These are phyloP conservation scores for Anhinga rufa DNA, from an alignment of 2,113 vertebrate species.

Conservation along the genomic window DNA sequence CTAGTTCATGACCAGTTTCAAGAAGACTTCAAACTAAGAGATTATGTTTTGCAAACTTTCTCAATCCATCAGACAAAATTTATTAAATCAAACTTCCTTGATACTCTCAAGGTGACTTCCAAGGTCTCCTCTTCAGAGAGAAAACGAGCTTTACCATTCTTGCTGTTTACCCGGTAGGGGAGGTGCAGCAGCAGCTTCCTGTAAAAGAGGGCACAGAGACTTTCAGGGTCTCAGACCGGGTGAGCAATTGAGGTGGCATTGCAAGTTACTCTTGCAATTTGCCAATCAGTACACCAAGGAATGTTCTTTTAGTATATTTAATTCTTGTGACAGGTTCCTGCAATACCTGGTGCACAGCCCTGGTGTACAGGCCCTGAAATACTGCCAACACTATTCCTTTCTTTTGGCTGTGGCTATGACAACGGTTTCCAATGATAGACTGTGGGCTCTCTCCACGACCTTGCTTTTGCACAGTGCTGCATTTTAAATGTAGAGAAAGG, in stretches of 20 bases:
- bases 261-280: background rate
- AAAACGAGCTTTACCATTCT: conserved; percentile 80
- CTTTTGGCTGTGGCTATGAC: background rate
- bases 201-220: conserved; percentile 10
- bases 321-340: background rate
- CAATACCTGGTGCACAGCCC: background rate
- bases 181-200: conserved; percentile 90
- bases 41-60: background rate
- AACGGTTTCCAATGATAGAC: background rate
- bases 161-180: conserved; percentile 79
- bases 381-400: conserved; percentile 5
- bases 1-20: background rate
- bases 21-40: background rate
- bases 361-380: background rate
- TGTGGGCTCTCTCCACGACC: background rate
- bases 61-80: conserved; percentile 69
- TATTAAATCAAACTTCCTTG: conserved; percentile 77
- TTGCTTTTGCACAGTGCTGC: background rate
- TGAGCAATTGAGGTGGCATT: background rate
- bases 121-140: conserved; percentile 76
- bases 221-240: background rate
- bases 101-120: conserved; percentile 83
- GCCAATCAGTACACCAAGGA: background rate
- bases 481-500: background rate
- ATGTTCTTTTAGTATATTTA: background rate